phyloP scores from a whole-genome alignment of 2,888 invertebrate genomes.

The Chrysopilus asiliformis region DNA sequence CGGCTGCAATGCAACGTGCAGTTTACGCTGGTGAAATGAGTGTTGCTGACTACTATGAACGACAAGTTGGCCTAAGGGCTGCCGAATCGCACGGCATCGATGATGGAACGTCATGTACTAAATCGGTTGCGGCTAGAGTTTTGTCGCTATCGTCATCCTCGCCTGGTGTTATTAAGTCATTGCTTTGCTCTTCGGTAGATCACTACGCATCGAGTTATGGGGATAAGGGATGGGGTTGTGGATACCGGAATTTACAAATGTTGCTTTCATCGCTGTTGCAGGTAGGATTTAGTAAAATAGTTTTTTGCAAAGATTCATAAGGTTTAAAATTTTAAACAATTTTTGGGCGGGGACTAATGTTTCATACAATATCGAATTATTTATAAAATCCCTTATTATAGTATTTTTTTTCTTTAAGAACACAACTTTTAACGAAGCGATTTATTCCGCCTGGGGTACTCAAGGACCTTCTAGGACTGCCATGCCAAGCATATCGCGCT shows the following conservation, averaged over 20 bases:
- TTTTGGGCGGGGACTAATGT: too few relatives aligned
- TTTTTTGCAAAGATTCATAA: not conserved
- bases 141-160: slow-evolving; percentile 19
- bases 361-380: not conserved
- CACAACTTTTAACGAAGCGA: slow-evolving; percentile 42
- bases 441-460: slow-evolving; percentile 37
- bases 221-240: slow-evolving; percentile 87
- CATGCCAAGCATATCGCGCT: slow-evolving; percentile 72
- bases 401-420: slow-evolving; percentile 23
- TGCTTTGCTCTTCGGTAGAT: slow-evolving; percentile 68
- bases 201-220: slow-evolving; percentile 81
- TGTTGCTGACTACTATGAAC: slow-evolving; percentile 72
- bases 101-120: slow-evolving; percentile 67
- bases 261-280: slow-evolving; percentile 65
- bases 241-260: slow-evolving; percentile 86
- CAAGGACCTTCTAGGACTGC: slow-evolving; percentile 45
- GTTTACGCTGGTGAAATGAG: slow-evolving; percentile 77
- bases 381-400: not conserved
- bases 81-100: slow-evolving; percentile 70
- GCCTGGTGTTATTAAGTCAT: slow-evolving; percentile 43
- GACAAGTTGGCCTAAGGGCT: slow-evolving; percentile 58
- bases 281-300: slow-evolving; percentile 11
- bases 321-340: too few relatives aligned
- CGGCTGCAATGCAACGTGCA: slow-evolving; percentile 64
- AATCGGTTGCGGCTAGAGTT: slow-evolving; percentile 36